A percentile compares a stretch with the other conserved stretches of the same genome.
These are phyloP conservation scores for Pipistrellus kuhlii DNA, from an alignment of 2,797 vertebrate genomes.

Conservation along the genomic window DNA sequence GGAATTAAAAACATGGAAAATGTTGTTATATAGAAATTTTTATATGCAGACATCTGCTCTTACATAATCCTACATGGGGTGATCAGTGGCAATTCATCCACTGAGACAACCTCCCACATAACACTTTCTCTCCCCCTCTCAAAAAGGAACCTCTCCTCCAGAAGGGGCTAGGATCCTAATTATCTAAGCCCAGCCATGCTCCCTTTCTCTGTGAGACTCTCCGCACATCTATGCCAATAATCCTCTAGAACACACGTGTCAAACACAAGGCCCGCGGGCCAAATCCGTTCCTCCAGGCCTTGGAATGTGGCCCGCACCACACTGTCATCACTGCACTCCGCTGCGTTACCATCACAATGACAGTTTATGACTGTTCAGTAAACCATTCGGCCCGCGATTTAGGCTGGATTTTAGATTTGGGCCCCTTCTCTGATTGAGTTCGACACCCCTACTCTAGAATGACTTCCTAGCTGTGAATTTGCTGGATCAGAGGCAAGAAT, in stretches of 20 bases:
- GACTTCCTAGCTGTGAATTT: neutral
- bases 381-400: too few relatives aligned
- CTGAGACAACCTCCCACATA: neutral
- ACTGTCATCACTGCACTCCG: too few relatives aligned
- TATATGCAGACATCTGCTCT: neutral
- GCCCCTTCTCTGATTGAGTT: too few relatives aligned
- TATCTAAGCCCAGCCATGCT: neutral
- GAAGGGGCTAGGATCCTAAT: neutral
- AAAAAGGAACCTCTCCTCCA: neutral
- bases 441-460: too few relatives aligned
- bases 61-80: neutral
- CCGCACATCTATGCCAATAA: neutral
- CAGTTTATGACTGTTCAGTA: too few relatives aligned
- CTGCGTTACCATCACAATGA: too few relatives aligned
- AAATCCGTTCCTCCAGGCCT: too few relatives aligned
- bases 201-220: neutral
- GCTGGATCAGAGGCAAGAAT: neutral
- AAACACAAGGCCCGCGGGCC: too few relatives aligned
- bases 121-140: neutral
- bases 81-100: neutral
- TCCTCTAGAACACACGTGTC: neutral
- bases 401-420: too few relatives aligned
- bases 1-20: slow-evolving; percentile 31
- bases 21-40: neutral
- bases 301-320: too few relatives aligned